Evolutionary conservation across 2,113 vertebrate genomes (phyloP), one percentile per base, ranked within the genome.

Genomic region (Miniopterus natalensis): DNA sequence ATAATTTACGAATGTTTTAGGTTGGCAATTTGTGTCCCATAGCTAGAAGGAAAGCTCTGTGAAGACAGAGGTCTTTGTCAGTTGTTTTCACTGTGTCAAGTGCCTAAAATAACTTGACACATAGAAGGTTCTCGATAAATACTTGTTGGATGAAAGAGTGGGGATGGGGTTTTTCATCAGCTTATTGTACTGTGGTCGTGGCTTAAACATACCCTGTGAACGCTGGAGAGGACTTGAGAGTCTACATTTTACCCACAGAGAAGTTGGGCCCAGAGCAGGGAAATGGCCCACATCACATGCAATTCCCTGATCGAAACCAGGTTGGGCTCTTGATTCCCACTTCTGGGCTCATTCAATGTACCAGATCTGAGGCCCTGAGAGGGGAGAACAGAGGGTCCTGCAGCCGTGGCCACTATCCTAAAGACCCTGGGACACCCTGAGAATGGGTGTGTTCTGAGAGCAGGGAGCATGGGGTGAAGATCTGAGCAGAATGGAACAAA

Each of bases 1-100:
- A 1, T n/a, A 42, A 11, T 3, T 8, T 63, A 55, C 3, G 0
- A 7, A 20, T n/a, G 47, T 15, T 2, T 49, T 29, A 21, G 21
- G 8, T 59, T 61, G 25, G 0, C 40, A 11, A 5, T 84, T 25
- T 29, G 8, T 49, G 47, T 49, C 42, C 40, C 12, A 5, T 7
- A 71, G 31, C 49, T 49, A 6, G 25, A 53, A 45, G 57, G 31
- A 18, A 53, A 90, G 10, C 23, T 40, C 40, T 23, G 4, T 23
- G 57, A 65, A 36, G 25, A 61, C 6, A 57, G 45, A 27, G 21
- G 17, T 92, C 36, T 70, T 53, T 9, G 6, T 25, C 49, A 31
- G 18, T 59, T 83, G 78, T 85, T 13, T 53, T 85, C 42, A 17
- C 42, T 36, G 13, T 25, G 1, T 63, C 63, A 80, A 29, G 18